Evolutionary conservation across 2,888 invertebrate species (phyloP).

Genomic region (Theristus sp.): DNA sequence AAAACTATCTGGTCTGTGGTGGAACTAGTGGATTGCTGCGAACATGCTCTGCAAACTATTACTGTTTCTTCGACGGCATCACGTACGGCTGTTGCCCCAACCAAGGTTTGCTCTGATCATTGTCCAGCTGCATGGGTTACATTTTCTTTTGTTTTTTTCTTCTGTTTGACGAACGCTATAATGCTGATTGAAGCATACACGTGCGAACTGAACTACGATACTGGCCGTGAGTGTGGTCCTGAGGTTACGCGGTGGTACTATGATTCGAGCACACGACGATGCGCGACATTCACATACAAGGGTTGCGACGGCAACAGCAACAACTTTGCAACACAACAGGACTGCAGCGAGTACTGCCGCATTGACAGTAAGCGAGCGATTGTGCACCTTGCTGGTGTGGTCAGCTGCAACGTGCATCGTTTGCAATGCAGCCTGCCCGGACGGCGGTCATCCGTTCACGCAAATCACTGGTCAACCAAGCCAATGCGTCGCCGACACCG

Average conservation of each 20-base stretch:
- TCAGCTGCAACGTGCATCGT: no score
- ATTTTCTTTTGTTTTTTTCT: not conserved
- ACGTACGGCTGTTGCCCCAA: slow-evolving; percentile 8
- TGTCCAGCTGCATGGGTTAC: not conserved
- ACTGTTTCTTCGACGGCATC: slow-evolving; percentile 6
- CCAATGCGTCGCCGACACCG: slow-evolving; percentile 21
- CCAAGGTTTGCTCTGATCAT: not conserved
- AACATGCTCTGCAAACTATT: slow-evolving; percentile 2
- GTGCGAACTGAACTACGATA: slow-evolving; percentile 4
- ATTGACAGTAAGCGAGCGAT: not conserved
- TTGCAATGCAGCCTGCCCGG: slow-evolving; percentile 18
- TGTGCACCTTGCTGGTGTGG: no score
- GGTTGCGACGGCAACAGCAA: not conserved
- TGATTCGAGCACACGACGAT: slow-evolving; percentile 15
- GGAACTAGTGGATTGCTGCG: slow-evolving; percentile 7
- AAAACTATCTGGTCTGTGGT: slow-evolving; percentile 27
- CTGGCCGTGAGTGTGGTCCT: slow-evolving; percentile 4
- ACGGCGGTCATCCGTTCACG: slow-evolving; percentile 20
- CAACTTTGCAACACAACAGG: not conserved
- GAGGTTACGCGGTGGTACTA: slow-evolving; percentile 12
- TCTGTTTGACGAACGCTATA: no score
- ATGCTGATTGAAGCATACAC: slow-evolving; percentile 2
- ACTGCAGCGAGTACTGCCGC: slow-evolving; percentile 15
- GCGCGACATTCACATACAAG: slow-evolving; percentile 12
- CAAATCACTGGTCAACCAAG: slow-evolving; percentile 16